Evolutionary conservation across 2,797 vertebrate genomes (phyloP).

Genomic region (Knipowitschia caucasica): DNA sequence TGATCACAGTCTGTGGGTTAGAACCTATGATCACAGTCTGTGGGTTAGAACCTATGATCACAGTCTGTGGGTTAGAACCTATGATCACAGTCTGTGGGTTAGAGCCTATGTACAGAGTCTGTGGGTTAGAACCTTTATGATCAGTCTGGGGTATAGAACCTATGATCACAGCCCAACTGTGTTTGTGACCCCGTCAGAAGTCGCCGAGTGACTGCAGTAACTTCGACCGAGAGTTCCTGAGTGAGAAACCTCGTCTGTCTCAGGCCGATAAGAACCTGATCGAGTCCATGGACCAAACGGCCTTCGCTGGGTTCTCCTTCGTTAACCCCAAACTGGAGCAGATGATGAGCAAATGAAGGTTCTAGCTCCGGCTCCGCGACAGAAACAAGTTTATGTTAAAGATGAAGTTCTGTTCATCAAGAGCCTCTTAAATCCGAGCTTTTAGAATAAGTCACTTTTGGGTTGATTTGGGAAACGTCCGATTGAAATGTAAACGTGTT

Average conservation of each 20-base stretch:
- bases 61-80: neutral
- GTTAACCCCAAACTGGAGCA: constrained; percentile 88
- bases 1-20: neutral
- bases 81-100: neutral
- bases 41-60: neutral
- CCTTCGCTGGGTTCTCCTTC: constrained; percentile 92
- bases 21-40: neutral
- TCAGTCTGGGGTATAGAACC: neutral
- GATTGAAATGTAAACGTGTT: too few species aligned
- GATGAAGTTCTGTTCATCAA: too few species aligned
- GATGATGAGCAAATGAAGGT: constrained; percentile 81
- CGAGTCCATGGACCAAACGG: constrained; percentile 92
- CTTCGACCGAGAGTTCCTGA: constrained; percentile 96
- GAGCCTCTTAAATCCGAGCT: too few species aligned
- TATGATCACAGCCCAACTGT: constrained; percentile 18
- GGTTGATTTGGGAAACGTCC: too few species aligned
- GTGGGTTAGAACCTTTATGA: too few species aligned
- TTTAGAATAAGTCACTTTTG: too few species aligned
- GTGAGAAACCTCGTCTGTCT: constrained; percentile 89
- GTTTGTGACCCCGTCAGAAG: constrained; percentile 77
- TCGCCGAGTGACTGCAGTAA: constrained; percentile 90
- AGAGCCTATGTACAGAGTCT: too few species aligned
- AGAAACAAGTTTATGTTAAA: too few species aligned
- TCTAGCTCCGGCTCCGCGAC: too few species aligned
- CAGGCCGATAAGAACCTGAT: constrained; percentile 92